Evolutionary conservation across 2,113 vertebrate species (phyloP).

Genomic region (Gila orcuttii): DNA sequence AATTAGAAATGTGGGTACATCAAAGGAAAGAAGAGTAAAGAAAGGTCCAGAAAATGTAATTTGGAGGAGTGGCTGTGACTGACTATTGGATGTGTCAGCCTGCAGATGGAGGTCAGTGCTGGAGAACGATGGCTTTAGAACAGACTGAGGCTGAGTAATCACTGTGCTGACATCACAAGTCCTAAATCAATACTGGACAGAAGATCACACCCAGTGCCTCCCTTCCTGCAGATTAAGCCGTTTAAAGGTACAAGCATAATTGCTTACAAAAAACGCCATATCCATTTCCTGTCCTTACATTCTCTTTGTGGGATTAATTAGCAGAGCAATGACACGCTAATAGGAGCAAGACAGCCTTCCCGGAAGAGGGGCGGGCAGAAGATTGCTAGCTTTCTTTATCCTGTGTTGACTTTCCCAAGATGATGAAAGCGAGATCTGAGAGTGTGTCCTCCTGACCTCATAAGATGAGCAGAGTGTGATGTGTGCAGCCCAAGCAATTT

Average conservation of each 20-base stretch:
- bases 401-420: constrained; percentile 15
- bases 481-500: constrained; percentile 6
- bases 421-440: constrained; percentile 12
- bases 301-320: constrained; percentile 46
- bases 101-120: constrained; percentile 17
- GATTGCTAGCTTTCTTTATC: constrained; percentile 1
- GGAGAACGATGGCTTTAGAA: constrained; percentile 37
- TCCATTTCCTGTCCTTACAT: constrained; percentile 8
- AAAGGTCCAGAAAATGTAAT: constrained; percentile 11
- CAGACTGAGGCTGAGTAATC: constrained; percentile 45
- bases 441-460: constrained; percentile 13
- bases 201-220: constrained; percentile 36
- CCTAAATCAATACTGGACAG: constrained; percentile 41
- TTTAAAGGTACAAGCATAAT: constrained; percentile 28
- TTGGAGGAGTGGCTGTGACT: constrained; percentile 9
- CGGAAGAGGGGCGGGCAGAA: background rate
- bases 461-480: background rate
- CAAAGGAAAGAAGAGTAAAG: background rate
- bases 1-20: constrained; percentile 5
- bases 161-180: constrained; percentile 20
- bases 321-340: constrained; percentile 39
- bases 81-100: constrained; percentile 37
- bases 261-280: constrained; percentile 28
- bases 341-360: constrained; percentile 12
- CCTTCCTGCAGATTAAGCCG: constrained; percentile 46